Evolutionary conservation across 2,888 invertebrate species (phyloP).

Genomic region (Scaptomyza tumidula): DNA sequence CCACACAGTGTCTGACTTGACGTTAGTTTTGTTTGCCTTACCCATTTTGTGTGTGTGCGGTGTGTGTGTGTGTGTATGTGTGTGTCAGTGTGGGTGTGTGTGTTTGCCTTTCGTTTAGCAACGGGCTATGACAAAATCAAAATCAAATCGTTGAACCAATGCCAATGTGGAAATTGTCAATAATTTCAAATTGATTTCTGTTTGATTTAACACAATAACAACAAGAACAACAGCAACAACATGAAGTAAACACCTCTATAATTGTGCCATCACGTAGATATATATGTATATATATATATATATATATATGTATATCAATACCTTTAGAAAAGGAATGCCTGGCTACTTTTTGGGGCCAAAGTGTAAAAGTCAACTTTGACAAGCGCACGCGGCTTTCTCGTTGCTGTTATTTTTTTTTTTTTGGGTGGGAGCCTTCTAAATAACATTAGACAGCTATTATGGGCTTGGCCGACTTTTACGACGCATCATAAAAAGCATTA

Average conservation of each 20-base stretch:
- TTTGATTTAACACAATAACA: conserved; percentile 77
- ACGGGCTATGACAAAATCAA: conserved; percentile 63
- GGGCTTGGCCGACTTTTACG: conserved; percentile 73
- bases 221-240: conserved; percentile 22
- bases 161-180: conserved; percentile 83
- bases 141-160: conserved; percentile 73
- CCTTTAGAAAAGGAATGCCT: conserved; percentile 10
- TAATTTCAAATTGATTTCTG: conserved; percentile 83
- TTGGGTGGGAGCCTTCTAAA: conserved; percentile 42
- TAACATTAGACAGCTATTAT: conserved; percentile 76
- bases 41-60: conserved; percentile 14
- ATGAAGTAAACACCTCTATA: conserved; percentile 47
- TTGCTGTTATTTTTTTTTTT: conserved; percentile 4
- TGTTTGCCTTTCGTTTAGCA: conserved; percentile 74
- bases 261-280: conserved; percentile 39
- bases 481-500: conserved; percentile 71
- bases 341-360: conserved; percentile 39
- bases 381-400: conserved; percentile 38
- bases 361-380: conserved; percentile 61
- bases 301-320: not conserved
- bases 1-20: conserved; percentile 47
- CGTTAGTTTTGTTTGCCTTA: conserved; percentile 56
- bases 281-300: not conserved
- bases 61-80: conserved; percentile 34
- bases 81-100: conserved; percentile 39